Base-by-base conservation (phyloP, 2,113 vertebrate genomes). In the Tauraco erythrolophus region DNA sequence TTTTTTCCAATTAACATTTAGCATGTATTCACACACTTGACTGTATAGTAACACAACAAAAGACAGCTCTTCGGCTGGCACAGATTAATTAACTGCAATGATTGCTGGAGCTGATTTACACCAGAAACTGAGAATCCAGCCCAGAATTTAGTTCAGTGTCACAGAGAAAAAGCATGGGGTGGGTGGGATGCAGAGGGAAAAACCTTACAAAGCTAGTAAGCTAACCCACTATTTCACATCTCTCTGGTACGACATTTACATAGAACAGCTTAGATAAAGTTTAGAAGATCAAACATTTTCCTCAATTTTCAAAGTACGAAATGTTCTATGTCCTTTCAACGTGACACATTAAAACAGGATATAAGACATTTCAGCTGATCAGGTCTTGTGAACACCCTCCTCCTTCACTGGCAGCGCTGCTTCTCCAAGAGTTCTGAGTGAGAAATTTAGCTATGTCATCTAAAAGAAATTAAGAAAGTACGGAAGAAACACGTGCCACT, bases 311-410 rank as follows among this genome's bases (percentile, higher is more conserved):
- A 31, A 50, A 78, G 69, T 54, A 84, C 56, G 90, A 74, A 94
- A 79, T 51, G 71, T 85, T 92, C 82, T 62, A 68, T 53, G 81
- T 91, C 94, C 84, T 92, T 97, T 84, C 96, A 88, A 95, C 91
- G 92, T 62, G 53, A 83, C 51, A 94, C 72, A 56, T 23, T 83
- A 69, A 69, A 85, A 86, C 39, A 83, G n/a, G 60, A 53, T 88
- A 68, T 53, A 84, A 91, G 90, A 94, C 88, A 94, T 88, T 90
- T 92, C 74, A 39, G 75, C 53, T 1, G 11, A 69, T 68, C 39
- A 7, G 53, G 60, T 84, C 50, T 89, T 3, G 3, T 61, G 58
- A 92, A 92, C 65, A 84, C 27, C 30, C 31, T 91, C 30, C 2
- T 28, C 31, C 60, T 79, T 93, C 62, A 37, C 68, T 46, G 65